Base-by-base conservation (phyloP, 2,888 invertebrate genomes). In the Amphipoea lucens region DNA sequence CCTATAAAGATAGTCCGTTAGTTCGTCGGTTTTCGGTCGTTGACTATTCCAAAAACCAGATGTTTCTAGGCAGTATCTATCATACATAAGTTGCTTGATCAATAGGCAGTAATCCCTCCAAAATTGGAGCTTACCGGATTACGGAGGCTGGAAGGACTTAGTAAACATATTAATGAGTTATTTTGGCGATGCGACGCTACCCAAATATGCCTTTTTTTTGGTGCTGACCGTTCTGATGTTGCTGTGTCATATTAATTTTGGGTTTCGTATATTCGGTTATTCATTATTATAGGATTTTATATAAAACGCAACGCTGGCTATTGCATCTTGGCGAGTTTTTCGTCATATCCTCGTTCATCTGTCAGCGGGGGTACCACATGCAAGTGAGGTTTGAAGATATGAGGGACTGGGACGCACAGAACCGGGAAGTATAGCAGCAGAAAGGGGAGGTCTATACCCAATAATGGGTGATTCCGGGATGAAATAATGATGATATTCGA, bases 91-190 rank as follows among this genome's bases (percentile, higher is more conserved):
- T 68, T 23, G 40, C 36, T 71, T 82, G 82, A 84, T 89, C 87
- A 85, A 83, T 81, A 87, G 78, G n/a, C 74, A 63, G 57, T 89
- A 88, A 90, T 90, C 90, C 87, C 45, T 67, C 48, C 82, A 77
- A 89, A 89, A 90, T 90, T 89, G 89, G 84, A 77, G 84, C 74
- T 88, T 82, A 76, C 36, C 65, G 85, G 87, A 82, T 88, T 87
- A 86, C 45, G 23, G 48, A n/a, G 62, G 74, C 74, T 70, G 74
- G 70, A 67, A 69, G 45, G 75, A 86, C 78, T 87, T 73, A 67
- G 81, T 82, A 79, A 83, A 88, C 83, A 87, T 82, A 88, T 82
- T 87, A 87, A 88, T 83, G 69, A 87, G 62, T 66, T 81, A 87
- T 82, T 79, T 79, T 68, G 54, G 45, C 23, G 69, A 60, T 79